phyloP scores from a whole-genome alignment of 2,888 invertebrate species.

The Altica lythri region DNA sequence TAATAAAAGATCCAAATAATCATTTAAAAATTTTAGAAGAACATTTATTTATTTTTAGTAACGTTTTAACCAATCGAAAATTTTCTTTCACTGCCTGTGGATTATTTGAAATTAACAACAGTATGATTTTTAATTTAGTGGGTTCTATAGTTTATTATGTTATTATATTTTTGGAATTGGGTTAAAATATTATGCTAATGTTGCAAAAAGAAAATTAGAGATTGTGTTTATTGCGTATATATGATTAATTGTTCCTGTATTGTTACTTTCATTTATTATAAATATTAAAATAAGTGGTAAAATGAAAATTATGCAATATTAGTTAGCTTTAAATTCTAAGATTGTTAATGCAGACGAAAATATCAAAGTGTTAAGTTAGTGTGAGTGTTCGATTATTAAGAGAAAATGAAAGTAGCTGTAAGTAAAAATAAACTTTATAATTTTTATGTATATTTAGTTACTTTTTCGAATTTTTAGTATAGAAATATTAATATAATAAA shows the following conservation, averaged over 20 bases:
- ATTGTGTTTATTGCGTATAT: too few relatives aligned
- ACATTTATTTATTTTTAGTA: not conserved
- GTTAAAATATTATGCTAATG: not conserved
- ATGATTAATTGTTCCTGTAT: not conserved
- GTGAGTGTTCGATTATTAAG: too few relatives aligned
- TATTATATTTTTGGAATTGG: not conserved
- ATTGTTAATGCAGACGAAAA: too few relatives aligned
- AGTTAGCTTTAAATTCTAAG: too few relatives aligned
- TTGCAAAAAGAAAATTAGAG: too few relatives aligned
- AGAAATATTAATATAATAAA: too few relatives aligned
- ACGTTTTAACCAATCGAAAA: not conserved
- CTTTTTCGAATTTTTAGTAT: too few relatives aligned
- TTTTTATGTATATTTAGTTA: too few relatives aligned
- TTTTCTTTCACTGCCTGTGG: conserved; percentile 2
- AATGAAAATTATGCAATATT: conserved; percentile 1
- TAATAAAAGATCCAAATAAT: too few relatives aligned
- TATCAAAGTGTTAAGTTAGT: too few relatives aligned
- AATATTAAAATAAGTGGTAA: not conserved
- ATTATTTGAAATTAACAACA: conserved; percentile 1
- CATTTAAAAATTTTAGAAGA: conserved; percentile 6
- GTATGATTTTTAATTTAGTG: conserved; percentile 1
- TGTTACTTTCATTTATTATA: not conserved
- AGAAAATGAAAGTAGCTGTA: too few relatives aligned
- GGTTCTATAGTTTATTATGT: conserved; percentile 3
- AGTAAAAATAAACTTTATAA: too few relatives aligned